phyloP scores from a whole-genome alignment of 2,888 invertebrate genomes.

The Pseudococcus longispinus region DNA sequence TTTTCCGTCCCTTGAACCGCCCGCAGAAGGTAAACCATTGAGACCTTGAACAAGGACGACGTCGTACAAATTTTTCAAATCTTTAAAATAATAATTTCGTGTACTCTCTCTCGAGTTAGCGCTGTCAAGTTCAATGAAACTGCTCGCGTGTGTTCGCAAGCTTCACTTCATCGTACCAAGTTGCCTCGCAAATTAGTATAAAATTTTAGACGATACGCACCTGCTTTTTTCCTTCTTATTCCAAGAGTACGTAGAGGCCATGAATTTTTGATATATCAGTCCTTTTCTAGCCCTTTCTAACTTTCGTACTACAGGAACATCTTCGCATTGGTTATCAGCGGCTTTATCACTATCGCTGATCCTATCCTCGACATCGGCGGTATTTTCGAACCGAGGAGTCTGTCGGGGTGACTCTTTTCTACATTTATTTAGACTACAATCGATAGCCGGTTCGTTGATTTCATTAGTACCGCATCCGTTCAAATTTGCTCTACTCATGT shows the following conservation, averaged over 20 bases:
- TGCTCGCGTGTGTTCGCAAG: not conserved
- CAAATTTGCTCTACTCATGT: not conserved
- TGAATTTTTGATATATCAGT: constrained; percentile 47
- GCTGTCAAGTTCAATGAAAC: constrained; percentile 41
- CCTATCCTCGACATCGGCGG: not conserved
- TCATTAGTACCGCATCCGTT: not conserved
- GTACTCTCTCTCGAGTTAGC: not conserved
- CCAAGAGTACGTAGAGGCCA: constrained; percentile 28
- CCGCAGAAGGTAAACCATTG: not conserved
- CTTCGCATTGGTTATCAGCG: not conserved
- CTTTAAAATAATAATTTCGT: not conserved
- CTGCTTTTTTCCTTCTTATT: constrained; percentile 36
- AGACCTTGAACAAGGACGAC: constrained; percentile 27
- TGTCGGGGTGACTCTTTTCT: not conserved
- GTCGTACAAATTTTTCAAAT: constrained; percentile 1
- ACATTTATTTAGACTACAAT: not conserved
- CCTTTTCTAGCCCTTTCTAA: constrained; percentile 40
- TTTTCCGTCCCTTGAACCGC: constrained; percentile 19
- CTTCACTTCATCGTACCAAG: not conserved
- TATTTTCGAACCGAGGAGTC: not conserved
- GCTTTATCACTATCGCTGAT: not conserved
- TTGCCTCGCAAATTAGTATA: not conserved
- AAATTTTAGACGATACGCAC: not conserved
- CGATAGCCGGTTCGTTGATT: not conserved
- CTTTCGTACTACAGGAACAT: constrained; percentile 23